Evolutionary conservation across 2,113 vertebrate genomes (phyloP), one percentile per base, ranked within the genome.

Genomic region (Chionis minor): DNA sequence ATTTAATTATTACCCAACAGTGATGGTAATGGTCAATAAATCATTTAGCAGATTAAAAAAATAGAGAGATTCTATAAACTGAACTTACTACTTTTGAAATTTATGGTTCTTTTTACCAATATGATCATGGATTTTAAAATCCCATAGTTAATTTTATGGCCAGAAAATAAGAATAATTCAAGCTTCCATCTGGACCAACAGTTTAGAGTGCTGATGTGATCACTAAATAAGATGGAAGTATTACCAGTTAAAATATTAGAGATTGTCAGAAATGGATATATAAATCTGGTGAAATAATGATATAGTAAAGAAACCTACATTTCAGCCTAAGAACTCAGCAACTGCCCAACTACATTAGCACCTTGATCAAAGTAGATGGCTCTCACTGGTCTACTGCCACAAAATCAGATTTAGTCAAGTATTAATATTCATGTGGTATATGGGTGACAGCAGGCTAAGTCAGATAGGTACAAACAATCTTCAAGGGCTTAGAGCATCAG

Each of bases 401-500:
- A 88, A 92, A 92, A 66, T 55, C 49, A 73, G 56, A 89, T 86
- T 81, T 66, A 72, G 21, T 77, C 42, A 80, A 47, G 11, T 59
- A 44, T 61, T 28, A 51, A 72, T 65, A 61, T 54, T 51, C 40
- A 65, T 2, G 1, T 27, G 8, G 27, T 47, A 32, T 73, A 56
- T 15, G 40, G 23, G 14, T 85, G 62, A 82, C 56, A 94, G 24
- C 23, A 88, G 33, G 27, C 17, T 72, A 91, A 59, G 3, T 42
- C 42, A 69, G 2, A 4, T 7, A 67, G 54, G 44, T 51, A n/a
- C 15, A 47, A 82, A 26, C 40, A 87, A 54, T 45, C 15, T 92
- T 45, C 55, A 62, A 44, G 20, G 12, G 11, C 5, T 88, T 72
- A 42, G 28, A 77, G n/a, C 0, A 0, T 4, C 1, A 2, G 28